phyloP scores from a whole-genome alignment of 2,797 vertebrate genomes.

The Galagoides demidoff region DNA sequence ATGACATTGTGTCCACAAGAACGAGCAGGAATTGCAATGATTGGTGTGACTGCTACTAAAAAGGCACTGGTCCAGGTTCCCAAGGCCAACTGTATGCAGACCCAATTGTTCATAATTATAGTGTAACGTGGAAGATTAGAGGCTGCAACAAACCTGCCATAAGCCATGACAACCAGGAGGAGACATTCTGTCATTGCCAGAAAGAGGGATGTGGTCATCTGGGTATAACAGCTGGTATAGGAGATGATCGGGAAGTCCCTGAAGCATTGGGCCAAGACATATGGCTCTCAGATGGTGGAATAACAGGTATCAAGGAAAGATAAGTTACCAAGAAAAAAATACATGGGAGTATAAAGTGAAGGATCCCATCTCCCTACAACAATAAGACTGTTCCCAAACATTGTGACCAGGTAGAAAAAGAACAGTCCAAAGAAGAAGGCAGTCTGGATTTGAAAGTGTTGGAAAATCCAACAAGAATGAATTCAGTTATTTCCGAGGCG shows the following conservation, averaged over 20 bases:
- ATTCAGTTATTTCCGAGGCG: constrained; percentile 22
- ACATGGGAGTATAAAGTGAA: background rate
- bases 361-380: constrained; percentile 10
- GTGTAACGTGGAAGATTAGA: background rate
- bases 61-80: background rate
- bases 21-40: background rate
- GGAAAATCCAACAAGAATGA: constrained; percentile 54
- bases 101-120: constrained; percentile 27
- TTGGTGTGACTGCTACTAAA: background rate
- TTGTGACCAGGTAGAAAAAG: constrained; percentile 47
- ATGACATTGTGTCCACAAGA: constrained; percentile 20
- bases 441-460: constrained; percentile 22
- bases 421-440: constrained; percentile 49
- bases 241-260: constrained; percentile 36
- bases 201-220: constrained; percentile 50
- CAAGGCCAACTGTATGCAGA: constrained; percentile 42
- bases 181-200: constrained; percentile 38
- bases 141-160: constrained; percentile 34
- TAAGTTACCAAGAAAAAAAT: constrained; percentile 65
- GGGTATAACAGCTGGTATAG: background rate
- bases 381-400: constrained; percentile 47
- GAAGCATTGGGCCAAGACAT: constrained; percentile 50
- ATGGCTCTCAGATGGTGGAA: background rate
- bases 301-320: constrained; percentile 66
- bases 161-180: constrained; percentile 56